Base-by-base conservation (phyloP, 2,888 invertebrate species). In the Heteropelma amictum region DNA sequence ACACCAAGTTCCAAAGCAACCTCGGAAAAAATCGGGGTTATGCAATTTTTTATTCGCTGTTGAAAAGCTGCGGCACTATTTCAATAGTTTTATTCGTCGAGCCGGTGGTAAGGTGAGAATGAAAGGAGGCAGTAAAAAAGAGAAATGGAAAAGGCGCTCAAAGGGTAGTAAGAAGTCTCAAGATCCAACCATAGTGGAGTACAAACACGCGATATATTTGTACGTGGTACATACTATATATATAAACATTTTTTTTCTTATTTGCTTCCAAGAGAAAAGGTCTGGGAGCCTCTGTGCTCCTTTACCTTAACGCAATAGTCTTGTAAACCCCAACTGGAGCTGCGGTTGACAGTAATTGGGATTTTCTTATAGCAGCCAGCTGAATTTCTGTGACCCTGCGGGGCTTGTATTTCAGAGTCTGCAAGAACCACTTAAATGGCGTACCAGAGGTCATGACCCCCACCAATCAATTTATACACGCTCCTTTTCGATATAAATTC, bases 271-370 rank as follows among this genome's bases (percentile, higher is more conserved):
- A 53, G 35, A 53, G 63, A 67, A 49, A 72, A 54, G 72, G 45
- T 60, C 54, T 40, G 12, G 61, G 40, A 40, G 21, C 28, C 53
- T 33, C 17, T 19, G 42, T 19, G 42, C 42, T 53, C 67, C 63
- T n/a, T n/a, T n/a, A n/a, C n/a, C n/a, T n/a, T n/a, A 54, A 42
- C 47, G 49, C 67, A 63, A 72, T 72, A 64, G 68, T 42, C 38
- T 40, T 47, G 49, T 69, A 71, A 77, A 56, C 64, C 47, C 64
- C 47, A 54, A 53, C 72, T 79, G 78, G 79, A 78, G 83, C 86
- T 86, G 87, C 67, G 71, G 78, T 77, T 87, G 87, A 87, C 87
- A 84, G 87, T 87, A 87, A 87, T 87, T 87, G 87, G 83, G 81
- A 84, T 83, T 85, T 68, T 85, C 84, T 84, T 83, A 80, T 79